phyloP scores from a whole-genome alignment of 2,113 vertebrate genomes.

The Amphilophus citrinellus region DNA sequence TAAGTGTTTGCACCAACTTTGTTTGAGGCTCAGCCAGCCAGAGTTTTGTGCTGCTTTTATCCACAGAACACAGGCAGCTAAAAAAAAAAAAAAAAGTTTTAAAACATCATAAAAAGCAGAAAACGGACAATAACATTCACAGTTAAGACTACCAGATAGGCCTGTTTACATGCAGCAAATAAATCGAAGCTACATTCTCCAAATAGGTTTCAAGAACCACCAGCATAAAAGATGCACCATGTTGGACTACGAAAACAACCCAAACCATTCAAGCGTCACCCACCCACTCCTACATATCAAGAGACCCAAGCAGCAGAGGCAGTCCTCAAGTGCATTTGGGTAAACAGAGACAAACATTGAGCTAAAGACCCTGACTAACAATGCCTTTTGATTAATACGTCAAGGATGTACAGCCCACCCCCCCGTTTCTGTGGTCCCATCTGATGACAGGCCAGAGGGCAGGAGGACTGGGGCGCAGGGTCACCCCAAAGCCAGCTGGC shows the following conservation, averaged over 20 bases:
- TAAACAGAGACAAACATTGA: conserved; percentile 62
- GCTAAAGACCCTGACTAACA: conserved; percentile 69
- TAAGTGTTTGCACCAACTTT: conserved; percentile 97
- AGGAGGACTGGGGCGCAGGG: conserved; percentile 71
- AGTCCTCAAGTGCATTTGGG: conserved; percentile 70
- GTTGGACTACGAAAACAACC: conserved; percentile 20
- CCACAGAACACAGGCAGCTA: conserved; percentile 67
- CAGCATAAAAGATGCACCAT: conserved; percentile 67
- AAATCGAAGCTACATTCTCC: conserved; percentile 69
- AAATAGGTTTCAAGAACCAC: conserved; percentile 48
- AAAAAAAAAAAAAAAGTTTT: conserved; percentile 21
- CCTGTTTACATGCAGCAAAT: conserved; percentile 72
- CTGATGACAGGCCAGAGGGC: conserved; percentile 78
- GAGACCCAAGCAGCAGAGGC: conserved; percentile 64
- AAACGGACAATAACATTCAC: conserved; percentile 75
- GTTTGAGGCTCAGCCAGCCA: conserved; percentile 88
- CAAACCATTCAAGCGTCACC: conserved; percentile 46
- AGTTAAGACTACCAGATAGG: conserved; percentile 78
- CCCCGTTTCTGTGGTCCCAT: conserved; percentile 36
- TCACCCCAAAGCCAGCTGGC: conserved; percentile 79
- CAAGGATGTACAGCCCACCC: conserved; percentile 66
- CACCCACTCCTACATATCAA: conserved; percentile 44
- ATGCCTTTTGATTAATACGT: conserved; percentile 77
- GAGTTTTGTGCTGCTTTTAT: conserved; percentile 74
- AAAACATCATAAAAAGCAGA: conserved; percentile 56